A percentile compares a stretch with the other conserved stretches of the same genome.
Conservation (phyloP, 2,113 vertebrate genomes). For the Ctenomys sociabilis region DNA sequence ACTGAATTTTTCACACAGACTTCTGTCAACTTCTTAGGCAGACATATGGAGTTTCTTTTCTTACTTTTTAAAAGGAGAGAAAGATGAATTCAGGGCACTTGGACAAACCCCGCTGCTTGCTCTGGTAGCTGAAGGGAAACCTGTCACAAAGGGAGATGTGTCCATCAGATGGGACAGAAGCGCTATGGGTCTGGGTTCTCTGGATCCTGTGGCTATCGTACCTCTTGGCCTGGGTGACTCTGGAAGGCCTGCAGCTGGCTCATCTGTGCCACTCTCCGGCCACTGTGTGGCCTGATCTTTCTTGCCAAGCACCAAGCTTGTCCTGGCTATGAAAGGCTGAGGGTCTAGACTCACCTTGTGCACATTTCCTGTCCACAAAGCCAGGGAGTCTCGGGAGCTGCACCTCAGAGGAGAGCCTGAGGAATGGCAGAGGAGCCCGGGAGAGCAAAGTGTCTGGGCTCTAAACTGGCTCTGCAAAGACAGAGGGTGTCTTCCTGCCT, state of each 20-base stretch:
- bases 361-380: not conserved
- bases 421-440: not conserved
- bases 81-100: slow-evolving; percentile 41
- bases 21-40: slow-evolving; percentile 61
- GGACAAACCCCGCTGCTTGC: slow-evolving; percentile 7
- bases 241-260: not conserved
- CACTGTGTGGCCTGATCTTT: not conserved
- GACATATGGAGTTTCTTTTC: slow-evolving; percentile 75
- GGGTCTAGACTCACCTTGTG: not conserved
- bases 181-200: not conserved
- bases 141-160: not conserved
- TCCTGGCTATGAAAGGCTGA: not conserved
- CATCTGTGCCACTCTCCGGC: not conserved
- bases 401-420: not conserved
- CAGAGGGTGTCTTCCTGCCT: not conserved
- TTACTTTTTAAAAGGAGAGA: slow-evolving; percentile 48
- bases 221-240: not conserved
- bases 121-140: not conserved
- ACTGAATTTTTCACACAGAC: slow-evolving; percentile 61
- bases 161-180: not conserved
- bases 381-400: not conserved
- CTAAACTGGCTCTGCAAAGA: not conserved
- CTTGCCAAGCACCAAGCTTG: not conserved
- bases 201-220: too few relatives aligned
- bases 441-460: not conserved